Evolutionary conservation across 2,113 vertebrate species (phyloP).

Genomic region (Cynopterus brachyotis): DNA sequence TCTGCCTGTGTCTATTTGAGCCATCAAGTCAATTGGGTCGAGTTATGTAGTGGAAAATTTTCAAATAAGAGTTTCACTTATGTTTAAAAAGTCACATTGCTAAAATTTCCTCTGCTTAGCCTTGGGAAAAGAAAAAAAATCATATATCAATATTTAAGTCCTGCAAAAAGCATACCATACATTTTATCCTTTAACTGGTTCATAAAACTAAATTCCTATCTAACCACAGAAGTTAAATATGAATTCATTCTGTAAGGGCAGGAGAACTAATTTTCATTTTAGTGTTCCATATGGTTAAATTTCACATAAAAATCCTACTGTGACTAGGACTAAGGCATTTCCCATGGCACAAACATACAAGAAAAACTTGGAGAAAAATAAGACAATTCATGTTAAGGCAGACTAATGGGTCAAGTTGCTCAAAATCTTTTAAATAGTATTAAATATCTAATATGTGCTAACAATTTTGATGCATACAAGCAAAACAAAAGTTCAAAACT

Average conservation of each 20-base stretch:
- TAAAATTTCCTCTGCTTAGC: constrained; percentile 46
- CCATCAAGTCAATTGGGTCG: constrained; percentile 59
- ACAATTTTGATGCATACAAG: background rate
- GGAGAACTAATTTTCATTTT: constrained; percentile 41
- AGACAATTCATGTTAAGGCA: background rate
- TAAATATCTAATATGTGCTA: background rate
- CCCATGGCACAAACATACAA: background rate
- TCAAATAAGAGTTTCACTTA: constrained; percentile 73
- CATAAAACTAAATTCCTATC: constrained; percentile 68
- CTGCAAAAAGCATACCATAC: constrained; percentile 45
- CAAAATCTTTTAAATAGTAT: background rate
- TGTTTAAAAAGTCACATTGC: constrained; percentile 72
- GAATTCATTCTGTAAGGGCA: constrained; percentile 54
- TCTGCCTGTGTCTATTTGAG: constrained; percentile 69
- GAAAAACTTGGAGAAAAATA: background rate
- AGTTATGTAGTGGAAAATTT: constrained; percentile 76
- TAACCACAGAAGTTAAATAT: constrained; percentile 65
- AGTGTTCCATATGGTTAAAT: constrained; percentile 59
- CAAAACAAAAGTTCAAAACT: background rate
- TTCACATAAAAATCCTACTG: constrained; percentile 50
- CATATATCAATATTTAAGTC: constrained; percentile 71
- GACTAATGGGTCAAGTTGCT: background rate
- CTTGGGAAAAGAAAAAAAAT: constrained; percentile 71
- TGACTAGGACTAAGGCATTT: background rate
- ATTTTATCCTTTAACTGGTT: constrained; percentile 65